Evolutionary conservation across 2,888 invertebrate genomes (phyloP).

Genomic region (Hirtodrosophila confusa): DNA sequence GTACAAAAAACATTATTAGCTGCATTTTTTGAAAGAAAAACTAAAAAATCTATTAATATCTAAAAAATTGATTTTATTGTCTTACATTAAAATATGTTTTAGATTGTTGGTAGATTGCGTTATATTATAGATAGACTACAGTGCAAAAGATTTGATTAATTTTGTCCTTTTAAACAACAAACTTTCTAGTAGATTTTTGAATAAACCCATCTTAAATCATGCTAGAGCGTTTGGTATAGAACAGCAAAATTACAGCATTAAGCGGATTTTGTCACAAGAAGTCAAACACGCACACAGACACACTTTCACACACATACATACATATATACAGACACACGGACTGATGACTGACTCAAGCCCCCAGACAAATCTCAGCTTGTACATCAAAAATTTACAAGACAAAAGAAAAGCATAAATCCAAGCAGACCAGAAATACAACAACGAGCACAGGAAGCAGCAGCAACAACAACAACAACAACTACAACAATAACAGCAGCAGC

Average conservation of each 20-base stretch:
- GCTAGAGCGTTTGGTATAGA: constrained; percentile 34
- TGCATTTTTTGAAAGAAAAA: too few relatives aligned
- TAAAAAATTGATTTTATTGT: too few relatives aligned
- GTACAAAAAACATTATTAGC: too few relatives aligned
- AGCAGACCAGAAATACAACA: constrained; percentile 63
- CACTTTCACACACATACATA: constrained; percentile 26
- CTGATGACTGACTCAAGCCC: constrained; percentile 33
- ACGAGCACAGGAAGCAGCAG: constrained; percentile 65
- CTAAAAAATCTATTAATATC: too few relatives aligned
- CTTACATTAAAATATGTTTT: too few relatives aligned
- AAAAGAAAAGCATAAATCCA: constrained; percentile 74
- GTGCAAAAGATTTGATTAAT: too few relatives aligned
- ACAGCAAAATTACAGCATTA: constrained; percentile 73
- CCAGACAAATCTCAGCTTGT: constrained; percentile 49
- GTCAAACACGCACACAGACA: constrained; percentile 62
- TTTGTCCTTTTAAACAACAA: too few relatives aligned
- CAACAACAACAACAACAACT: constrained; percentile 25
- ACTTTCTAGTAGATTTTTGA: neutral
- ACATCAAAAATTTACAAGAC: constrained; percentile 65
- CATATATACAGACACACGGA: constrained; percentile 25
- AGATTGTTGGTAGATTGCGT: too few relatives aligned
- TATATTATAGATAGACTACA: too few relatives aligned
- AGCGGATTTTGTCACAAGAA: constrained; percentile 74
- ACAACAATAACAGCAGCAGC: constrained; percentile 27
- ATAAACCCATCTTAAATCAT: neutral